These are phyloP conservation scores for Poeciliopsis presidionis DNA, from an alignment of 2,797 vertebrate genomes.

Conservation along the genomic window DNA sequence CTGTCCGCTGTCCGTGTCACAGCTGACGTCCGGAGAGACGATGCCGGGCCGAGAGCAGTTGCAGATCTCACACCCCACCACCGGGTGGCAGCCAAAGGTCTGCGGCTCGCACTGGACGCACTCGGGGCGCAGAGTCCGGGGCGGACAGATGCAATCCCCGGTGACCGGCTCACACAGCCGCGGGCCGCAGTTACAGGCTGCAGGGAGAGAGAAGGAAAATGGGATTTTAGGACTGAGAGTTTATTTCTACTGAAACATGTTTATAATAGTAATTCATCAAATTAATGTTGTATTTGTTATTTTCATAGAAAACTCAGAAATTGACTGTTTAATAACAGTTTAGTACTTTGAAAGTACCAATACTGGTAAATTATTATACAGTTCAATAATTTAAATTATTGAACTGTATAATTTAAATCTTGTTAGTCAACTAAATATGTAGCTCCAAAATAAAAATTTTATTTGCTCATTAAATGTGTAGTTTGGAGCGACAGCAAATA, in stretches of 20 bases:
- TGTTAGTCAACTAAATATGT: no score
- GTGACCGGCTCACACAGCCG: conserved; percentile 91
- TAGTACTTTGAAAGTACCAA: no score
- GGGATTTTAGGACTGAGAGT: no score
- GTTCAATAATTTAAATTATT: no score
- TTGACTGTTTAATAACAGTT: no score
- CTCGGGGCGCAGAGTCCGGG: conserved; percentile 87
- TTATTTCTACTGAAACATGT: no score
- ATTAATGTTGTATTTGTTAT: no score
- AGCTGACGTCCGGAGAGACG: conserved; percentile 80
- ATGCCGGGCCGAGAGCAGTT: conserved; percentile 90
- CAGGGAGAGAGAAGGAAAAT: not conserved
- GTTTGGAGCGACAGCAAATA: not conserved
- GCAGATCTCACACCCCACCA: conserved; percentile 94
- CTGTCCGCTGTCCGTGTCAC: conserved; percentile 88
- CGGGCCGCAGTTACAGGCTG: conserved; percentile 89
- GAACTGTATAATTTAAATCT: no score
- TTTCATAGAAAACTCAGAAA: no score
- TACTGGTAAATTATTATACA: no score
- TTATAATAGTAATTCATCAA: no score
- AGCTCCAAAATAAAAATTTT: not conserved
- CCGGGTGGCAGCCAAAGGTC: conserved; percentile 93
- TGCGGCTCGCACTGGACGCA: conserved; percentile 89
- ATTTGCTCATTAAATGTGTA: not conserved
- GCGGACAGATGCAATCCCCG: conserved; percentile 92